These are phyloP conservation scores for Myiozetetes cayanensis DNA, from an alignment of 2,113 vertebrate species.

Conservation along the genomic window DNA sequence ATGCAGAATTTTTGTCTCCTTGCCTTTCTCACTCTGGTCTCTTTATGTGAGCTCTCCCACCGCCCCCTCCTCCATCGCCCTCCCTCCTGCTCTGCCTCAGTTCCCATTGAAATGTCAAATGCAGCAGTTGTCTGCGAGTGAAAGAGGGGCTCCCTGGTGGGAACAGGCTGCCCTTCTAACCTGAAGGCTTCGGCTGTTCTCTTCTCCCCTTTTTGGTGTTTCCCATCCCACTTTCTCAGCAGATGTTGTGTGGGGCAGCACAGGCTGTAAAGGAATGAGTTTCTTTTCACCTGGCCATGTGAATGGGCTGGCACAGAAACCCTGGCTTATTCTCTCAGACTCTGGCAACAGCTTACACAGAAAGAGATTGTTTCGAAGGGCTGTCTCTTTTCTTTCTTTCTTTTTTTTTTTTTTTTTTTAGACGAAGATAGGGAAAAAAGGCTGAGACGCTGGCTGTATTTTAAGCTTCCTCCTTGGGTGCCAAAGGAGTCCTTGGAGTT, in stretches of 20 bases:
- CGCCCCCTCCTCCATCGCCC: not conserved
- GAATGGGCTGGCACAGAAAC: constrained; percentile 34
- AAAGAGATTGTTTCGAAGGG: constrained; percentile 14
- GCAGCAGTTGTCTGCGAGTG: constrained; percentile 77
- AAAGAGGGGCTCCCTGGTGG: constrained; percentile 84
- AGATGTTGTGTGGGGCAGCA: constrained; percentile 66
- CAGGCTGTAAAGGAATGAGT: constrained; percentile 19
- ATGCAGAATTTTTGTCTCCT: constrained; percentile 60
- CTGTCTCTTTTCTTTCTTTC: not conserved
- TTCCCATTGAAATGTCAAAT: constrained; percentile 84
- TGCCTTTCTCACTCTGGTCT: not conserved
- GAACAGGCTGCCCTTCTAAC: constrained; percentile 88
- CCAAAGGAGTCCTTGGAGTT: constrained; percentile 47
- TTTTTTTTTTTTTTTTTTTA: not conserved
- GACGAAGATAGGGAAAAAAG: not conserved
- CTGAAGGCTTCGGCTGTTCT: constrained; percentile 71
- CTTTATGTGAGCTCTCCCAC: not conserved
- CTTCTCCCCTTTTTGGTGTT: constrained; percentile 61
- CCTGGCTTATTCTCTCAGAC: not conserved
- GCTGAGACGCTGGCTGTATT: constrained; percentile 17
- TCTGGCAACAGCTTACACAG: constrained; percentile 2
- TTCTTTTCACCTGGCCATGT: constrained; percentile 68
- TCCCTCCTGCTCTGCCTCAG: constrained; percentile 41
- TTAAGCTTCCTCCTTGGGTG: constrained; percentile 63
- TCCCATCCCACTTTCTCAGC: constrained; percentile 61